These are phyloP conservation scores for Martes martes DNA, from an alignment of 2,113 vertebrate genomes.

Conservation along the genomic window DNA sequence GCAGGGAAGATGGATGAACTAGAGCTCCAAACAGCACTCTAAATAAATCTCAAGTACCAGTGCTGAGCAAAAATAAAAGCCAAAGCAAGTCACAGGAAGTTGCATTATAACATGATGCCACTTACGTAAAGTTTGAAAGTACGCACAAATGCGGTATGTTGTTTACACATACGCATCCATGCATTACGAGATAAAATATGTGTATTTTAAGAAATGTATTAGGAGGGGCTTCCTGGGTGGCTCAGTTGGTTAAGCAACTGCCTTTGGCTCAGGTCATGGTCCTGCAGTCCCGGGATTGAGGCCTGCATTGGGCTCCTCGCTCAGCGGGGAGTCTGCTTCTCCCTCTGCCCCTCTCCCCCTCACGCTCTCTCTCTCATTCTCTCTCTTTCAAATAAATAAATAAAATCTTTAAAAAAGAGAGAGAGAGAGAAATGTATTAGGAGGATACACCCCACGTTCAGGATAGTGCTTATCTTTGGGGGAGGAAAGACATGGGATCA, in stretches of 20 bases:
- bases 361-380: too few species aligned
- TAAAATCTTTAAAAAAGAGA: too few species aligned
- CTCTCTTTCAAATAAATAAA: too few species aligned
- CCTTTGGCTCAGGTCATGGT: too few species aligned
- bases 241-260: too few species aligned
- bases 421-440: background rate
- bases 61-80: constrained; percentile 1
- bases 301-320: too few species aligned
- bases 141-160: background rate
- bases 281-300: too few species aligned
- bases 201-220: background rate
- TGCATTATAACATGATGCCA: background rate
- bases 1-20: background rate
- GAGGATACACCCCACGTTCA: background rate
- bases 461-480: background rate
- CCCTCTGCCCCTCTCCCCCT: too few species aligned
- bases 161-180: background rate
- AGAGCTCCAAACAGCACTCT: background rate
- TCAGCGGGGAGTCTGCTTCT: too few species aligned
- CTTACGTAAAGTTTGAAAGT: background rate
- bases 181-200: background rate
- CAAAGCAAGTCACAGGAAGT: background rate
- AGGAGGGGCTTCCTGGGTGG: background rate
- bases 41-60: background rate
- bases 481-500: background rate